These are phyloP conservation scores for Drosophila rellima DNA, from an alignment of 2,888 invertebrate species.

Conservation along the genomic window DNA sequence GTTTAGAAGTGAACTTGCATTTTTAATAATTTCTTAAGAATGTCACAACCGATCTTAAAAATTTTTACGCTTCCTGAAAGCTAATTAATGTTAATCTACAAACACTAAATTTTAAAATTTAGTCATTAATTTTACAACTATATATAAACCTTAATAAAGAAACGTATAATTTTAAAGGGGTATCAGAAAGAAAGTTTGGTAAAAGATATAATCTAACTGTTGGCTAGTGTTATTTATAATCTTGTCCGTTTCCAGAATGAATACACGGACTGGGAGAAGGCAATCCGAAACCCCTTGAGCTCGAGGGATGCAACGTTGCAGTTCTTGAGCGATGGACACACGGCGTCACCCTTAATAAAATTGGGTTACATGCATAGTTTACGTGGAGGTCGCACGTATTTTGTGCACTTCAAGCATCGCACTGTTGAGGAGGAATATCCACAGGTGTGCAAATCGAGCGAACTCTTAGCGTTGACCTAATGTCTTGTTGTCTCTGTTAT, in stretches of 20 bases:
- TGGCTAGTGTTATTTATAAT: neutral
- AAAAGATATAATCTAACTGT: neutral
- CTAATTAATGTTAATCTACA: too few relatives aligned
- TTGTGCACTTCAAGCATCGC: conserved; percentile 95
- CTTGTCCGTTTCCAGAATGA: conserved; percentile 89
- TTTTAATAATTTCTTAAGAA: too few relatives aligned
- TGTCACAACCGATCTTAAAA: too few relatives aligned
- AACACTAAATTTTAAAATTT: too few relatives aligned
- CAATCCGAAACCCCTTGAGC: conserved; percentile 93
- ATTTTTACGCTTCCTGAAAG: too few relatives aligned
- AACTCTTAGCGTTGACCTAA: neutral
- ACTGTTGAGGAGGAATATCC: conserved; percentile 93
- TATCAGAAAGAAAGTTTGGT: neutral
- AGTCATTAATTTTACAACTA: neutral
- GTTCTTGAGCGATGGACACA: conserved; percentile 96
- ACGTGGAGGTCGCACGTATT: conserved; percentile 92
- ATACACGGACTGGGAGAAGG: conserved; percentile 98
- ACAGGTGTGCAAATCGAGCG: conserved; percentile 87
- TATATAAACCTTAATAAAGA: neutral
- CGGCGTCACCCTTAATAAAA: conserved; percentile 93
- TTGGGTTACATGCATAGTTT: conserved; percentile 93
- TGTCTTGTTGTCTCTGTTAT: neutral
- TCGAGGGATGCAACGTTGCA: conserved; percentile 94
- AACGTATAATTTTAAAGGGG: neutral
- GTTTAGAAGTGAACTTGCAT: too few relatives aligned